A percentile compares a stretch with the other conserved stretches of the same genome.
Evolutionary conservation across 2,888 invertebrate genomes (phyloP).

Genomic region (Acanthosepion lycidas): DNA sequence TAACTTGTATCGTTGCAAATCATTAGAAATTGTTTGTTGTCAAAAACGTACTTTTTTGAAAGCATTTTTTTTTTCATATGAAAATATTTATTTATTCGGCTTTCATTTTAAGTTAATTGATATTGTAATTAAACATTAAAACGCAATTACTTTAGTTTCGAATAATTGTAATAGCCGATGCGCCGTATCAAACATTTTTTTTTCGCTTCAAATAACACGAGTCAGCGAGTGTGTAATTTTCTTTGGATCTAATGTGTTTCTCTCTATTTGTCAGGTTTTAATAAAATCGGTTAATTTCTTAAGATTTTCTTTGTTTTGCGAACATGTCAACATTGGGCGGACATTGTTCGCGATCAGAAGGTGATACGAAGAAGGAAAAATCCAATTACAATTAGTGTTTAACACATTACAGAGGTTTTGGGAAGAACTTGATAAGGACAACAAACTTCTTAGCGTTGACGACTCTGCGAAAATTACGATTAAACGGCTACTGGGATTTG

Average conservation of each 20-base stretch:
- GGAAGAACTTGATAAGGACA: background rate
- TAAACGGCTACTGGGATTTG: constrained; percentile 18
- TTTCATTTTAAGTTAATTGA: background rate
- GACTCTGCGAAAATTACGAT: background rate
- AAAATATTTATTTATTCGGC: background rate
- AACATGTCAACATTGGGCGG: background rate
- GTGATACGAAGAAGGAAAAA: background rate
- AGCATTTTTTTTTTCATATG: background rate
- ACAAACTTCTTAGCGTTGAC: constrained; percentile 8
- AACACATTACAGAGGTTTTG: background rate
- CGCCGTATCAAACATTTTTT: background rate
- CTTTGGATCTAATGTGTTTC: background rate
- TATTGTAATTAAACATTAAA: background rate
- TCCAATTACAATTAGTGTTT: constrained; percentile 33
- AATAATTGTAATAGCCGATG: background rate
- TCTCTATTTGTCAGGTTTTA: background rate
- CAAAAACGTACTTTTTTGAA: too few relatives aligned
- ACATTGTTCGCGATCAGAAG: background rate
- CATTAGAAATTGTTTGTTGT: too few relatives aligned
- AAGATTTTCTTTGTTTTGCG: background rate
- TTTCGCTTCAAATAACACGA: background rate
- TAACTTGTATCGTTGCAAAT: too few relatives aligned
- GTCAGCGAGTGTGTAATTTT: background rate
- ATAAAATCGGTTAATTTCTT: constrained; percentile 22
- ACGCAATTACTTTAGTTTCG: background rate